phyloP scores from a whole-genome alignment of 2,888 invertebrate species.

The Pyrrhosoma nymphula region DNA sequence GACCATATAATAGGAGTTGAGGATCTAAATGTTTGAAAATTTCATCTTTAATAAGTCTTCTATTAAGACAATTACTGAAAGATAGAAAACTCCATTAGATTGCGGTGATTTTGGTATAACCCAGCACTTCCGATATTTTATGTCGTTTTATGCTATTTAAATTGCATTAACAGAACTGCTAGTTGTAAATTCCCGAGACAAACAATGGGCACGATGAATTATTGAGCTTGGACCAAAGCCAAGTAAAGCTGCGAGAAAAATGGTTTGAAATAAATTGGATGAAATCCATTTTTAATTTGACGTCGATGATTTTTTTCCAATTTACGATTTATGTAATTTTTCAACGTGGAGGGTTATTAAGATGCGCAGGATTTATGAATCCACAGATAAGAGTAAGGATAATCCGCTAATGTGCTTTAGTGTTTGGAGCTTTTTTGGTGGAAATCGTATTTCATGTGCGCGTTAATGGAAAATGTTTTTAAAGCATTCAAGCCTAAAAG shows the following conservation, averaged over 20 bases:
- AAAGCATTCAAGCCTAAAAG: neutral
- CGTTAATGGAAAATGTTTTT: neutral
- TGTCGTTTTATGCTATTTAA: neutral
- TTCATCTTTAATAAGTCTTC: neutral
- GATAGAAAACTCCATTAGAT: neutral
- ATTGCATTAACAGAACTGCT: conserved; percentile 22
- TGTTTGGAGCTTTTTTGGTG: neutral
- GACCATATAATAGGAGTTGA: no score
- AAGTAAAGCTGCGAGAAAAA: conserved; percentile 5
- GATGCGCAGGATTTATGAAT: conserved; percentile 24
- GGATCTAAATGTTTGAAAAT: neutral
- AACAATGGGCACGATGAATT: neutral
- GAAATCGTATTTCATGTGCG: neutral
- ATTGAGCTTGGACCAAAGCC: conserved; percentile 30
- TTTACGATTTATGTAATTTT: conserved; percentile 16
- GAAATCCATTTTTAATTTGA: conserved; percentile 39
- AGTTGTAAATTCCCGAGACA: conserved; percentile 18
- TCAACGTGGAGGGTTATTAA: neutral
- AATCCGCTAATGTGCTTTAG: conserved; percentile 10
- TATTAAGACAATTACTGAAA: neutral
- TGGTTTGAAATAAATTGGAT: conserved; percentile 16
- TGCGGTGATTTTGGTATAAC: neutral
- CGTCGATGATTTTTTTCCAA: conserved; percentile 26
- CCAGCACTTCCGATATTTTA: neutral
- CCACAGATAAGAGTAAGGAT: neutral